phyloP scores from a whole-genome alignment of 2,888 invertebrate genomes.

The Chaetoderma sp. region DNA sequence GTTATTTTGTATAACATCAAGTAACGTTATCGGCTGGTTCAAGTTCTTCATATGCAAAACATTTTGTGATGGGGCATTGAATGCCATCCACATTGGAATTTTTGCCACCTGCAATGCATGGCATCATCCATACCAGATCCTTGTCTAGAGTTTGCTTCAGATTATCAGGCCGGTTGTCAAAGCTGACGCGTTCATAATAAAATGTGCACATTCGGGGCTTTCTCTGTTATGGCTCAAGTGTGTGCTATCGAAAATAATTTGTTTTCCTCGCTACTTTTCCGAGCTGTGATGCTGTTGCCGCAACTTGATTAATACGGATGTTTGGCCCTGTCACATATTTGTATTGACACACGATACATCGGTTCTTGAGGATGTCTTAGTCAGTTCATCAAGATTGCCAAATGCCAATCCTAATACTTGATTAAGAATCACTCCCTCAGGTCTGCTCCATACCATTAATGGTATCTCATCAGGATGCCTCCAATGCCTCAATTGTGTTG shows the following conservation, averaged over 20 bases:
- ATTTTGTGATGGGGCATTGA: constrained; percentile 31
- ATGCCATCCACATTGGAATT: constrained; percentile 40
- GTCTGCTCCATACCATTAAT: background rate
- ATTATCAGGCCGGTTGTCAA: too few relatives aligned
- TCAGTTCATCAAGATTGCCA: constrained; percentile 26
- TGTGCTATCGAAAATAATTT: background rate
- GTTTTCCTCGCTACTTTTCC: background rate
- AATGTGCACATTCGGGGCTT: too few relatives aligned
- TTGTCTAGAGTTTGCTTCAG: too few relatives aligned
- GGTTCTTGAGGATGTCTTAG: constrained; percentile 16
- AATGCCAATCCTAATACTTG: constrained; percentile 16
- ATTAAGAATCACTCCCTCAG: constrained; percentile 4
- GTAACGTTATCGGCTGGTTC: constrained; percentile 22
- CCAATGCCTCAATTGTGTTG: constrained; percentile 12
- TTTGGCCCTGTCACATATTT: background rate
- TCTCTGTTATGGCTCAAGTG: constrained; percentile 16
- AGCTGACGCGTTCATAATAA: too few relatives aligned
- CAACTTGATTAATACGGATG: background rate
- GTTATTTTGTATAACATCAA: constrained; percentile 35
- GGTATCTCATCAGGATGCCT: constrained; percentile 5
- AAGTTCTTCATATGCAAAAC: constrained; percentile 36
- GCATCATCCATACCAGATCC: too few relatives aligned
- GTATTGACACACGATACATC: constrained; percentile 28
- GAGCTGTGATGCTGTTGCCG: background rate
- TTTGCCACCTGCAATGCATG: too few relatives aligned